Base-by-base conservation (phyloP, 2,888 invertebrate genomes). In the Pristionchus exspectatus region DNA sequence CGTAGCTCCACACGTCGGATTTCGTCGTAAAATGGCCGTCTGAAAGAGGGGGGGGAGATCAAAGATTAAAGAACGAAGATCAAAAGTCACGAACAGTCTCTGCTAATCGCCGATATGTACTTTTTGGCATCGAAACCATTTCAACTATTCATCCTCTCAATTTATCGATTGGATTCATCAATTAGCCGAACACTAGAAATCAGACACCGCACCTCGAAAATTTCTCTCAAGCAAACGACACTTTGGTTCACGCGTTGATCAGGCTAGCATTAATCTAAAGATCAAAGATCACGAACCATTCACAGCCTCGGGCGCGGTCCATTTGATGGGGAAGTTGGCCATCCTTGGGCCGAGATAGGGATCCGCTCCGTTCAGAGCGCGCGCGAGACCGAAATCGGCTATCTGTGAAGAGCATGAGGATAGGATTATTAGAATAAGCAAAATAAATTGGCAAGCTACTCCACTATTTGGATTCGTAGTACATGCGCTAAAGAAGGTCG, bases 1-100 rank as follows among this genome's bases (percentile, higher is more conserved):
- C 99, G 96, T 98, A 99, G 96, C 98, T 98, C 99, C 99, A 99
- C 97, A 99, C 98, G 95, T 99, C 99, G 93, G 98, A 98, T 96
- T 99, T 99, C 96, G 98, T 98, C 91, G 98, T 98, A 96, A 99
- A 99, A 27, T 44, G 30, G 18, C 83, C 83, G 56, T 56, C 83
- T 83, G 54, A 50, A 24, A n/a, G n/a, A 21, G 18, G 69, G 27
- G 30, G 9, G n/a, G n/a, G 21, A 44, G 81, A 50, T 81, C 81
- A 50, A 50, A 18, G 44, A 81, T 81, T 12, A 77, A 21, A 77
- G 50, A n/a, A n/a, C n/a, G n/a, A n/a, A n/a, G n/a, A 81, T 33
- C 77, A 44, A 33, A 16, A 1, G 12, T 24, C 12, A 16, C 38
- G 77, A 38, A 4, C 24, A 18, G 77, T 77, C 2, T 44, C 12